Evolutionary conservation across 2,888 invertebrate genomes (phyloP).

Genomic region (Pediacus dermestoides): DNA sequence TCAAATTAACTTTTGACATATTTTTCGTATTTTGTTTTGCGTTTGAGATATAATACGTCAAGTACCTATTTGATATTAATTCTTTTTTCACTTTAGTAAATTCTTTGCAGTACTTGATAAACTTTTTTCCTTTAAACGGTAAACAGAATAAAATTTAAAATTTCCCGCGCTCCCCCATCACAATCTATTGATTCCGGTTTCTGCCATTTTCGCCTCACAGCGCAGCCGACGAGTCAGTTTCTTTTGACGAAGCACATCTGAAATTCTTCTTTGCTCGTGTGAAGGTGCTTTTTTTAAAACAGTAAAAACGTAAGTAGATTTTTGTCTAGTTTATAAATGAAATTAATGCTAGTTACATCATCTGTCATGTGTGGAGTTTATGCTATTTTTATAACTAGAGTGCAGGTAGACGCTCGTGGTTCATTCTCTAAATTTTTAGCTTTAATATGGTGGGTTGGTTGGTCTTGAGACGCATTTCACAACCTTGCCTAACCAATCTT

Average conservation of each 20-base stretch:
- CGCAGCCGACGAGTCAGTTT: slow-evolving; percentile 37
- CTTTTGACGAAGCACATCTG: slow-evolving; percentile 32
- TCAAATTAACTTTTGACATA: too few relatives aligned
- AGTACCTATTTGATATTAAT: neutral
- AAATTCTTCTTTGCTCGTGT: slow-evolving; percentile 40
- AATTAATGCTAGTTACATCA: too few relatives aligned
- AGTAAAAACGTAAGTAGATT: slow-evolving; percentile 49
- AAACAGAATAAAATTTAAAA: slow-evolving; percentile 29
- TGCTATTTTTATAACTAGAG: too few relatives aligned
- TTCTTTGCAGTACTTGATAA: slow-evolving; percentile 2
- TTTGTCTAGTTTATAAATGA: slow-evolving; percentile 14
- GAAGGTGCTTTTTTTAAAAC: slow-evolving; percentile 50
- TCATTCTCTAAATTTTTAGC: too few relatives aligned
- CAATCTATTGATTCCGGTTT: slow-evolving; percentile 43
- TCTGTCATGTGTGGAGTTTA: too few relatives aligned
- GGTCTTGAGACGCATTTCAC: too few relatives aligned
- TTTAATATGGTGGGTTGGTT: too few relatives aligned
- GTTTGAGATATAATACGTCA: too few relatives aligned
- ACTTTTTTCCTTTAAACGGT: neutral
- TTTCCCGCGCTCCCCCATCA: slow-evolving; percentile 34
- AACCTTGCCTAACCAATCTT: too few relatives aligned
- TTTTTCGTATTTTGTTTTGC: too few relatives aligned
- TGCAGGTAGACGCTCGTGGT: too few relatives aligned
- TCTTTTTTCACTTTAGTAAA: slow-evolving; percentile 3
- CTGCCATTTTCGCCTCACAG: slow-evolving; percentile 31